Percentiles rank a stretch among this genome's conserved stretches.
These are phyloP conservation scores for Cuniculus paca DNA, from an alignment of 2,797 vertebrate species.

Conservation along the genomic window DNA sequence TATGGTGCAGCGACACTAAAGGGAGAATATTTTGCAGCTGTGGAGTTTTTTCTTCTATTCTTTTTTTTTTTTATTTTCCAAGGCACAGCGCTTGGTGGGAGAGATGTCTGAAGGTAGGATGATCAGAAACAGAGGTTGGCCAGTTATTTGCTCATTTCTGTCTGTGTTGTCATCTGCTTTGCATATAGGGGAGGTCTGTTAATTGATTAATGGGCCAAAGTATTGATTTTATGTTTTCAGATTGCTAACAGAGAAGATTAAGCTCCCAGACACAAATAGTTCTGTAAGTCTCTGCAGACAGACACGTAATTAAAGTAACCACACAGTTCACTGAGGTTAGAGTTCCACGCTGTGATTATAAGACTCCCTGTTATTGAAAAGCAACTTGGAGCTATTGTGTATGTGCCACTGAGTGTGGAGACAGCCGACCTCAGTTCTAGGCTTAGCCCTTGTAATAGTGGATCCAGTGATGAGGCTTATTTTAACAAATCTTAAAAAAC, in stretches of 20 bases:
- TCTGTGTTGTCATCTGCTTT: background rate
- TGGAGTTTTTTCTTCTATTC: slow-evolving; percentile 10
- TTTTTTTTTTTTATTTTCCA: slow-evolving; percentile 42
- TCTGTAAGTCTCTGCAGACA: background rate
- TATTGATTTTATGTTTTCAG: slow-evolving; percentile 40
- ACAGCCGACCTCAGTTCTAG: background rate
- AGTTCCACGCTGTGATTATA: background rate
- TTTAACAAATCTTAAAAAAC: slow-evolving; percentile 44
- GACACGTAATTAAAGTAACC: slow-evolving; percentile 2
- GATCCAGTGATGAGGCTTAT: background rate
- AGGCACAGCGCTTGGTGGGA: background rate
- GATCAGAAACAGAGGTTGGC: slow-evolving; percentile 57
- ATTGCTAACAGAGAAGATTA: background rate
- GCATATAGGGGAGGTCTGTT: background rate
- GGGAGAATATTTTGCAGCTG: slow-evolving; percentile 55
- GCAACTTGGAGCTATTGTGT: background rate
- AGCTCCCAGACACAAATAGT: background rate
- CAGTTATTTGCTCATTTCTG: background rate
- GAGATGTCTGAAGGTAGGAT: slow-evolving; percentile 10
- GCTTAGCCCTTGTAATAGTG: background rate
- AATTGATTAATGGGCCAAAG: slow-evolving; percentile 23
- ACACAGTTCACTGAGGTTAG: background rate
- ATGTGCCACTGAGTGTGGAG: background rate
- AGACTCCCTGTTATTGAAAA: background rate
- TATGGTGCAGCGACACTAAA: slow-evolving; percentile 5